These are phyloP conservation scores for Pentamera pediparva DNA, from an alignment of 53 echinoderm and acorn worm genomes.

Conservation along the genomic window DNA sequence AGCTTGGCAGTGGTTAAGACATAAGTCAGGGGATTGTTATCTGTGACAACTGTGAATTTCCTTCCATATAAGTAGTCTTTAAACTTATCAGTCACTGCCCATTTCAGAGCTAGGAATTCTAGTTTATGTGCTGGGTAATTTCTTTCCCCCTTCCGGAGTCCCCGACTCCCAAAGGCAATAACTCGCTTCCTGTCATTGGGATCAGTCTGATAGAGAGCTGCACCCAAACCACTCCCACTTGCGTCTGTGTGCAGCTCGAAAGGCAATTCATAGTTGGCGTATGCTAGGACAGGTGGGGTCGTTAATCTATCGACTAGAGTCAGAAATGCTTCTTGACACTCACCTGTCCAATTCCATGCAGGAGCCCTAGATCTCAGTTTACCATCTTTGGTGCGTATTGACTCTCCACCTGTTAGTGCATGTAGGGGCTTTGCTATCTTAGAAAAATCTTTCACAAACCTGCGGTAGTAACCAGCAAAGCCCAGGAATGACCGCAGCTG, in stretches of 20 bases:
- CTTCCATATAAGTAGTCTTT: slow-evolving; percentile 25
- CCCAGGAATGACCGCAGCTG: slow-evolving; percentile 7
- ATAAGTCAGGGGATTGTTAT: slow-evolving; percentile 24
- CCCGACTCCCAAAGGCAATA: slow-evolving; percentile 33
- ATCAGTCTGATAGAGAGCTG: slow-evolving; percentile 20
- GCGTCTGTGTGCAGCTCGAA: slow-evolving; percentile 35
- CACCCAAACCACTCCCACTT: slow-evolving; percentile 28
- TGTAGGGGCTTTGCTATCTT: too few relatives aligned
- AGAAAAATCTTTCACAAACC: too few relatives aligned
- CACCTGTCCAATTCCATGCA: slow-evolving; percentile 17
- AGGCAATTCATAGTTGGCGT: slow-evolving; percentile 13
- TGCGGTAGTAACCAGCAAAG: slow-evolving; percentile 25
- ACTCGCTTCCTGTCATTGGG: slow-evolving; percentile 14
- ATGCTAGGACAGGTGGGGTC: slow-evolving; percentile 22
- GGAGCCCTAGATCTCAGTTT: neutral
- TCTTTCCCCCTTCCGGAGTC: slow-evolving; percentile 18
- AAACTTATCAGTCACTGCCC: slow-evolving; percentile 28
- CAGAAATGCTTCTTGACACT: too few relatives aligned
- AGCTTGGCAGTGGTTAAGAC: slow-evolving; percentile 14
- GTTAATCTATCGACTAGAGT: slow-evolving; percentile 1
- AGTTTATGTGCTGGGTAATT: slow-evolving; percentile 25
- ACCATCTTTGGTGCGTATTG: neutral
- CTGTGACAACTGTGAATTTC: slow-evolving; percentile 11
- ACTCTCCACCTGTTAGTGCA: neutral
- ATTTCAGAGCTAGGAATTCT: slow-evolving; percentile 22